A percentile compares a stretch with the other conserved stretches of the same genome.
Evolutionary conservation across 2,888 invertebrate genomes (phyloP).

Genomic region (Agrochola lychnidis): DNA sequence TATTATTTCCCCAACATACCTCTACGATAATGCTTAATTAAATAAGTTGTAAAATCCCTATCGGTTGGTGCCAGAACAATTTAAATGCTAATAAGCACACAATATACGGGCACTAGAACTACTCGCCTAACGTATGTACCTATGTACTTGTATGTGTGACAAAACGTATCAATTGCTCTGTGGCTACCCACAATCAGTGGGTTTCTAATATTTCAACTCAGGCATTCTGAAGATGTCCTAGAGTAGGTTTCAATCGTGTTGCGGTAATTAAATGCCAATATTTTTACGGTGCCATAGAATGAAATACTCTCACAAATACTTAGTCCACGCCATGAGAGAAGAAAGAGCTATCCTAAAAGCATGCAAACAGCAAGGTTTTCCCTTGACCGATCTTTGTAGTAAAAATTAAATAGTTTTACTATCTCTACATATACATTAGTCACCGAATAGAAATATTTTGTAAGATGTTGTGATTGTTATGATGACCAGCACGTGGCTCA

Average conservation of each 20-base stretch:
- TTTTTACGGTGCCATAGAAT: too few relatives aligned
- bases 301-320: neutral
- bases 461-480: neutral
- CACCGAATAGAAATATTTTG: neutral
- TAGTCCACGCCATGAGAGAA: too few relatives aligned
- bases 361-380: neutral
- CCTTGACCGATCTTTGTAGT: neutral
- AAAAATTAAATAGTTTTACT: neutral
- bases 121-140: neutral
- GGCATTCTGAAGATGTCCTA: constrained; percentile 34
- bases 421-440: too few relatives aligned
- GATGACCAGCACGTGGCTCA: neutral
- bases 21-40: constrained; percentile 39
- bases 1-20: neutral
- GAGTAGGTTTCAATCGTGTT: constrained; percentile 2
- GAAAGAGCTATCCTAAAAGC: neutral
- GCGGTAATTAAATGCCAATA: neutral
- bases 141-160: constrained; percentile 31
- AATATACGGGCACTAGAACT: constrained; percentile 41
- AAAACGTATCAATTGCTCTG: constrained; percentile 65
- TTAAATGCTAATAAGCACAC: constrained; percentile 46
- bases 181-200: constrained; percentile 60
- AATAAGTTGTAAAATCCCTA: constrained; percentile 23
- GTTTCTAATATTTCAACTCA: constrained; percentile 54
- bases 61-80: constrained; percentile 35